Conservation (phyloP, 2,113 vertebrate genomes). For the Eulacestoma nigropectus region DNA sequence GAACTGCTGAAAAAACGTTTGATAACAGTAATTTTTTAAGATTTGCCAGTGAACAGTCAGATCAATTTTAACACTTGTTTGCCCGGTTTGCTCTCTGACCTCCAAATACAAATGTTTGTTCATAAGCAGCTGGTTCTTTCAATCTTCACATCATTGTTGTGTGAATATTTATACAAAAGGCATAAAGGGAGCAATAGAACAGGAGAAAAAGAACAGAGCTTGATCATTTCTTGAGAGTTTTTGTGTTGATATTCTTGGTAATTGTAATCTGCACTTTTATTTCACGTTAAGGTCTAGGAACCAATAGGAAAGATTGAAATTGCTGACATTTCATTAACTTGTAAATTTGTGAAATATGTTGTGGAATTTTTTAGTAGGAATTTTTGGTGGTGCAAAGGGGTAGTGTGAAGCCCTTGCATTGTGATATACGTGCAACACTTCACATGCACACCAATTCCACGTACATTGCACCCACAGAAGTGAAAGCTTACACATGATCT, state of each 20-base stretch:
- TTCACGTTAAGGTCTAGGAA: neutral
- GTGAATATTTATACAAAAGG: neutral
- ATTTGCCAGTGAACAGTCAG: neutral
- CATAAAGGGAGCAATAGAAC: neutral
- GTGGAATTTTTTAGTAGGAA: neutral
- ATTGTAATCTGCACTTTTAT: neutral
- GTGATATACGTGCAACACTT: neutral
- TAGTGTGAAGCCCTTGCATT: neutral
- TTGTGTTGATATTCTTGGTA: neutral
- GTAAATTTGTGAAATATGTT: neutral
- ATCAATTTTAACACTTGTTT: neutral
- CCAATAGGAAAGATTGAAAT: neutral
- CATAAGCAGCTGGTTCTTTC: conserved; percentile 9
- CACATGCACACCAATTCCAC: neutral
- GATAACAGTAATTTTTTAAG: neutral
- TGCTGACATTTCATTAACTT: neutral
- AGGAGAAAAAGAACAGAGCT: neutral
- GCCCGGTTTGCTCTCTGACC: neutral
- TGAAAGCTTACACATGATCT: neutral
- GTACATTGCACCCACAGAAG: neutral
- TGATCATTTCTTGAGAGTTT: neutral
- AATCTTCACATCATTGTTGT: neutral
- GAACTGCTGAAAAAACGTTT: neutral
- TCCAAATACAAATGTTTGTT: conserved; percentile 15
- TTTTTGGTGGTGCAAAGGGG: neutral